Evolutionary conservation across 2,113 vertebrate genomes (phyloP), one percentile per base, ranked within the genome.

Genomic region (Cynopterus brachyotis): DNA sequence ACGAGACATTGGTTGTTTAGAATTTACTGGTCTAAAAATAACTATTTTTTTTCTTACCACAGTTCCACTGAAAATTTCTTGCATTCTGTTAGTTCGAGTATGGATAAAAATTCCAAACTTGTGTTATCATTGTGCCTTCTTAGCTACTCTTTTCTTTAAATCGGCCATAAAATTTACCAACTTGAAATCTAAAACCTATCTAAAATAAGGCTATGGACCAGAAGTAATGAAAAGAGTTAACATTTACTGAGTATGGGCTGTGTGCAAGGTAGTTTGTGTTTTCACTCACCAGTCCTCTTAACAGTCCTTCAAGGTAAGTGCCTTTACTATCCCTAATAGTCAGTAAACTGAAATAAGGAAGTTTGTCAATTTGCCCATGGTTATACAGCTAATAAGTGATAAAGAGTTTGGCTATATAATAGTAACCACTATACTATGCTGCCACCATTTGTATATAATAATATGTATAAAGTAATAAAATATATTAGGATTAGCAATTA

Each of bases 1-100:
- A 81, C 3, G 37, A 57, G 50, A 76, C 45, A 73, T 4, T 75
- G 35, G 4, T 55, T 92, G 4, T 95, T 59, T n/a, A 96, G 15
- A 13, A 35, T 76, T 94, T 94, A 94, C 64, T 92, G 4, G 32
- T 67, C 32, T 78, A 60, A 96, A 96, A 95, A 92, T 32, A 93
- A 64, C 40, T 0, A 17, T 37, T 91, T 50, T 93, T n/a, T 20
- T 91, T 80, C 6, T 89, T 72, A 35, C 28, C 28, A 73, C 4
- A 94, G 19, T n/a, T 97, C 37, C 55, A 73, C 9, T 89, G 64
- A 64, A 76, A 92, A 40, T 64, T 75, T 47, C 10, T 84, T 91
- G 45, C 45, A 35, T 26, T 85, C 0, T 57, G 86, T 59, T 78
- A 94, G 45, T n/a, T 90, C 62, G 69, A 95, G 47, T 35, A 93